These are phyloP conservation scores for Centrocercus urophasianus DNA, from an alignment of 2,113 vertebrate genomes.

Conservation along the genomic window DNA sequence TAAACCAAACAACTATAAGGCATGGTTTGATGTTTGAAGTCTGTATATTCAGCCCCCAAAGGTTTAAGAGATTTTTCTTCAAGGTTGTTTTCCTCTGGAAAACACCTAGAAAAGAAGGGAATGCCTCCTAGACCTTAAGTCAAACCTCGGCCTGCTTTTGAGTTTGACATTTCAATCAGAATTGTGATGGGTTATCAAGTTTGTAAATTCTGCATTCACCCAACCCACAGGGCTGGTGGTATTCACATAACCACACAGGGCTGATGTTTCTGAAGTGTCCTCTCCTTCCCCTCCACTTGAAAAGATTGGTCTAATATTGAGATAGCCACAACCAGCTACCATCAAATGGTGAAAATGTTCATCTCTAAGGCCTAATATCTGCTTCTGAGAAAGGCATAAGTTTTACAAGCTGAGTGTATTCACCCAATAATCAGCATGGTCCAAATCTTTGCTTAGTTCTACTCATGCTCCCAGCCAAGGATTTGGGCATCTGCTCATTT, in stretches of 20 bases:
- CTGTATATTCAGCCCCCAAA: background rate
- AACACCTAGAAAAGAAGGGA: background rate
- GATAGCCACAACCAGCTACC: background rate
- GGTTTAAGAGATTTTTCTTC: background rate
- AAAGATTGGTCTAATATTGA: background rate
- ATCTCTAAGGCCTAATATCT: background rate
- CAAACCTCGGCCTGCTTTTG: background rate
- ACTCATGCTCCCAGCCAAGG: background rate
- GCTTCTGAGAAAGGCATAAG: background rate
- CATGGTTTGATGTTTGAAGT: background rate
- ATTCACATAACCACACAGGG: too few species aligned
- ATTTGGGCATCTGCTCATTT: background rate
- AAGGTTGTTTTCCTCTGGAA: background rate
- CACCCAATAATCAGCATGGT: background rate
- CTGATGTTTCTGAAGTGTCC: background rate
- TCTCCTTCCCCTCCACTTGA: too few species aligned
- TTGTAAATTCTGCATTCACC: background rate
- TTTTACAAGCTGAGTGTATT: background rate
- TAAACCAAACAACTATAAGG: background rate
- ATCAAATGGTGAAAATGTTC: too few species aligned
- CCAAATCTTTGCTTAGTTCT: background rate
- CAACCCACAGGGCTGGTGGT: rapidly evolving
- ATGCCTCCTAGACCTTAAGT: background rate
- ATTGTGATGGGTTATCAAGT: background rate
- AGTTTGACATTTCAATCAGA: background rate